These are phyloP conservation scores for Sternarchorhynchus goeldii DNA, from an alignment of 2,797 vertebrate genomes.

Conservation along the genomic window DNA sequence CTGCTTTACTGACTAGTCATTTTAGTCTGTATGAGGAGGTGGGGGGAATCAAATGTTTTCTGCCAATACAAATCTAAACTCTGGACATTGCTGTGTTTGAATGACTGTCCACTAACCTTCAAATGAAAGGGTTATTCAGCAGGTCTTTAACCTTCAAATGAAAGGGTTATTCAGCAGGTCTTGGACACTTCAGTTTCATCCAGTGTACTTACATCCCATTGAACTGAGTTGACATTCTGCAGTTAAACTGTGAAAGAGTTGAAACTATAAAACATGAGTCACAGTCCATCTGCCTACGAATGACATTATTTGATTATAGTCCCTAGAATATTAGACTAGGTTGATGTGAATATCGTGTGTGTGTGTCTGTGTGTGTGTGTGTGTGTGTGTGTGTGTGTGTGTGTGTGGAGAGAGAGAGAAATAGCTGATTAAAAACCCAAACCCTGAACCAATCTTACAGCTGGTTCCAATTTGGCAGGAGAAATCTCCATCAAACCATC, in stretches of 20 bases:
- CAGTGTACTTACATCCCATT: neutral
- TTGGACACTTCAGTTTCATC: no score
- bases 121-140: no score
- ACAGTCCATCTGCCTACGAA: neutral
- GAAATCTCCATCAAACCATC: slow-evolving; percentile 53
- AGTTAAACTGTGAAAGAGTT: neutral
- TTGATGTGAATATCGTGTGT: neutral
- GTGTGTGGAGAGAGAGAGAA: no score
- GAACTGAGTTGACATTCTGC: neutral
- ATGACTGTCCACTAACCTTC: no score
- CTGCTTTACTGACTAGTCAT: no score
- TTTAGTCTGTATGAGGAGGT: no score
- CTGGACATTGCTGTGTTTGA: no score
- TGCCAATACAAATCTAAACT: no score
- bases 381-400: neutral
- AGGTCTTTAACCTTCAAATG: no score
- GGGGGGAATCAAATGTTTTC: no score
- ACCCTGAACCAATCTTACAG: slow-evolving; percentile 51
- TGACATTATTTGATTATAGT: neutral
- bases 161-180: no score
- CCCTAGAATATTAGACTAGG: no score
- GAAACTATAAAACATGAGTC: neutral
- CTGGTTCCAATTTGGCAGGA: slow-evolving; percentile 60
- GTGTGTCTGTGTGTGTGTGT: slow-evolving; percentile 22
- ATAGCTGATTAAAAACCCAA: slow-evolving; percentile 31